Percentiles rank a stretch among this genome's conserved stretches.
Evolutionary conservation across 2,888 invertebrate genomes (phyloP).

Genomic region (Ophion ellenae): DNA sequence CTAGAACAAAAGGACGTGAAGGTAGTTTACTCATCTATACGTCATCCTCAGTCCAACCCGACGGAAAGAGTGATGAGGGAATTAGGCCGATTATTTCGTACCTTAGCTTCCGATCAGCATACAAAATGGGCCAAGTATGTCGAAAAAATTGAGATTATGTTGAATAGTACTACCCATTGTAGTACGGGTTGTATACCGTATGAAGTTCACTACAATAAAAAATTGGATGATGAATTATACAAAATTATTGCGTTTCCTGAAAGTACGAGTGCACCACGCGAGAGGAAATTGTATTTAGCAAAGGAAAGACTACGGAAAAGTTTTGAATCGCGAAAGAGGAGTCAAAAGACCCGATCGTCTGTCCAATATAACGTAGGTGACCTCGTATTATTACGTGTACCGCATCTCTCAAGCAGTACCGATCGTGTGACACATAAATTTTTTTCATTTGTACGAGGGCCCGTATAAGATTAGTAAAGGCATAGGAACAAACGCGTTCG

Average conservation of each 20-base stretch:
- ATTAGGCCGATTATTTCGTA: constrained; percentile 47
- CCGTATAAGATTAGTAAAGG: constrained; percentile 5
- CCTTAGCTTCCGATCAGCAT: constrained; percentile 30
- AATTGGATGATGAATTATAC: background rate
- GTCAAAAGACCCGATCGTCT: too few species aligned
- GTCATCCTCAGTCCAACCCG: constrained; percentile 38
- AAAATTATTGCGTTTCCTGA: background rate
- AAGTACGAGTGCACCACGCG: background rate
- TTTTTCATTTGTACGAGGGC: constrained; percentile 22
- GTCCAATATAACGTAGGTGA: constrained; percentile 16
- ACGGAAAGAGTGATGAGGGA: constrained; percentile 23
- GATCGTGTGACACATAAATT: constrained; percentile 35
- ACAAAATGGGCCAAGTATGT: constrained; percentile 24
- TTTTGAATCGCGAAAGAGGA: background rate
- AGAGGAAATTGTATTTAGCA: background rate
- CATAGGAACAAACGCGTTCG: constrained; percentile 21
- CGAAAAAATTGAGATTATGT: constrained; percentile 18
- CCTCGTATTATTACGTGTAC: constrained; percentile 45
- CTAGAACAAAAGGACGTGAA: constrained; percentile 5
- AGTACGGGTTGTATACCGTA: constrained; percentile 1
- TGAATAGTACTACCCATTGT: constrained; percentile 27
- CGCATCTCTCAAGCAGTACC: constrained; percentile 20
- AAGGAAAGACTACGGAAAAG: background rate
- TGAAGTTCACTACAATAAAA: constrained; percentile 7
- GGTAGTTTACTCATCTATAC: constrained; percentile 46